Percentiles rank a stretch among this genome's conserved stretches.
phyloP scores from a whole-genome alignment of 2,113 vertebrate genomes.

The Gila orcuttii region DNA sequence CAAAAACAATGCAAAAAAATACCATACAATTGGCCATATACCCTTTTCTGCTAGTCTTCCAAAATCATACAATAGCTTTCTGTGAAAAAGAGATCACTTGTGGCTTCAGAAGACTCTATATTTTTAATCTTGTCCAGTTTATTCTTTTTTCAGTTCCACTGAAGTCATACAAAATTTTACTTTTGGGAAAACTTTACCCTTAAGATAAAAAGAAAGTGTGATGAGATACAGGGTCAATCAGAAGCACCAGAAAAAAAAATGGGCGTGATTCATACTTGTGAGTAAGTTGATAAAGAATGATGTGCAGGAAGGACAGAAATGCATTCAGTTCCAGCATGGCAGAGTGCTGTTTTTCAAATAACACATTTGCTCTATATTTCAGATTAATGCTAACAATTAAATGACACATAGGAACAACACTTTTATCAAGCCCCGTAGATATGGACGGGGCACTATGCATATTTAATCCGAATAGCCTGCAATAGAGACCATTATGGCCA shows the following conservation, averaged over 20 bases:
- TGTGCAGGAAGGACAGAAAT: constrained; percentile 12
- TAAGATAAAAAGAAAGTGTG: constrained; percentile 18
- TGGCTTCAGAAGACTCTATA: no score
- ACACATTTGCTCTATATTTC: constrained; percentile 61
- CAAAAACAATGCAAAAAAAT: background rate
- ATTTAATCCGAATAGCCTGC: constrained; percentile 67
- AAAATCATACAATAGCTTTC: background rate
- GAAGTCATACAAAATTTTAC: background rate
- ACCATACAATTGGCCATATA: background rate
- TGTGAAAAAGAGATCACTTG: background rate
- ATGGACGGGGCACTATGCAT: constrained; percentile 63
- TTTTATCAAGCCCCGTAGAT: constrained; percentile 57
- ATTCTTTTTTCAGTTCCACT: background rate
- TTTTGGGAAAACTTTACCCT: background rate
- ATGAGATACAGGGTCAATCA: background rate
- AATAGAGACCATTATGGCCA: constrained; percentile 57
- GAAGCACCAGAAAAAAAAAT: background rate
- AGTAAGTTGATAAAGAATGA: constrained; percentile 3
- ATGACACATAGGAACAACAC: constrained; percentile 57
- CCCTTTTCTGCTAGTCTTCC: background rate
- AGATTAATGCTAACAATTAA: constrained; percentile 69
- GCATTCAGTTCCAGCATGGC: background rate
- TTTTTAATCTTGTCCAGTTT: no score
- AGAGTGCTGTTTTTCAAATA: constrained; percentile 30
- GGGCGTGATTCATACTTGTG: background rate